phyloP scores from a whole-genome alignment of 1,140 invertebrate species.

The Dendroctonus valens region DNA sequence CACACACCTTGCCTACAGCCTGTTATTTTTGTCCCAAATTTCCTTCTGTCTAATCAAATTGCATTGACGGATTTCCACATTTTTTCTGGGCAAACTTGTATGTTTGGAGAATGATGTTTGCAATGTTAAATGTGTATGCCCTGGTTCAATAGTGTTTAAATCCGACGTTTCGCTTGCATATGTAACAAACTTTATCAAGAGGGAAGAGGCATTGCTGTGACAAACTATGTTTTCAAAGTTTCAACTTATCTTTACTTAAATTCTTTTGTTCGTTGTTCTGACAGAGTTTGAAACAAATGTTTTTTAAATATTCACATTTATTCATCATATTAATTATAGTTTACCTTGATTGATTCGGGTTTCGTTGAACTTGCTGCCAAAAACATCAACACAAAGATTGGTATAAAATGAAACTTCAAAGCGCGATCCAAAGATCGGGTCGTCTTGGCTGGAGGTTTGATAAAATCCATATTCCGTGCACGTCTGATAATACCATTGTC shows the following conservation, averaged over 20 bases:
- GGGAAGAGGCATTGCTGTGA: too few species aligned
- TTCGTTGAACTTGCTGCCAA: constrained; percentile 50
- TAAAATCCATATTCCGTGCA: constrained; percentile 84
- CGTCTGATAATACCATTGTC: constrained; percentile 79
- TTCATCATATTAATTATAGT: neutral
- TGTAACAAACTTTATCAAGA: too few species aligned
- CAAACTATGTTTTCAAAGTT: too few species aligned
- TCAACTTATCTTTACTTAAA: too few species aligned
- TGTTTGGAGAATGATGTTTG: neutral
- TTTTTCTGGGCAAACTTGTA: too few species aligned
- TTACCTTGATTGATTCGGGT: constrained; percentile 1
- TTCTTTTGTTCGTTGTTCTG: too few species aligned
- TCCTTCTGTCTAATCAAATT: too few species aligned
- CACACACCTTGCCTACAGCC: too few species aligned
- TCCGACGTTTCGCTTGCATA: too few species aligned
- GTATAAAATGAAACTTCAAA: constrained; percentile 62
- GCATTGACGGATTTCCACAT: too few species aligned
- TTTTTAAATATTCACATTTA: too few species aligned
- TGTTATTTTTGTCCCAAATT: too few species aligned
- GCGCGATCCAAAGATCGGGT: constrained; percentile 64
- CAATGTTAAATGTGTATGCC: neutral
- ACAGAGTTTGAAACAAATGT: neutral
- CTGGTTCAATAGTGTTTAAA: neutral
- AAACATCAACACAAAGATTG: constrained; percentile 68
- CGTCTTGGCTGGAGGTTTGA: constrained; percentile 64